phyloP scores from a whole-genome alignment of 35 echinoderm and acorn worm genomes.

The Holothuria glaberrima region DNA sequence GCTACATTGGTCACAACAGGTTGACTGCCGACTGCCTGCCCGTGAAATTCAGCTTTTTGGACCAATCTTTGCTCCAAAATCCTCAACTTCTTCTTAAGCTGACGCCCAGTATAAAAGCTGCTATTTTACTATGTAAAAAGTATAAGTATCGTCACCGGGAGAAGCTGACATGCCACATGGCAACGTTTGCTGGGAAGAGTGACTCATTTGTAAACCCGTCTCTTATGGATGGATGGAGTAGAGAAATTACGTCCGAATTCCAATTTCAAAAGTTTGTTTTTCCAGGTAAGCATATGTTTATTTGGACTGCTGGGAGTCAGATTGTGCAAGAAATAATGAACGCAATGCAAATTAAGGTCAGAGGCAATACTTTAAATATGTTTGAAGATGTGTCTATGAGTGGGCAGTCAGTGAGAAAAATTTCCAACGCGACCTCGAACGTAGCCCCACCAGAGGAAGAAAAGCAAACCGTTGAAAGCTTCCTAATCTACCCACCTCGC shows the following conservation, averaged over 20 bases:
- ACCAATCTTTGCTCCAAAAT: slow-evolving; percentile 79
- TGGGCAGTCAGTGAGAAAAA: not conserved
- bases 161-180: slow-evolving; percentile 78
- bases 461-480: not conserved
- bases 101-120: slow-evolving; percentile 89
- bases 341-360: slow-evolving; percentile 23
- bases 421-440: not conserved
- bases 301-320: slow-evolving; percentile 62
- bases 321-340: slow-evolving; percentile 75
- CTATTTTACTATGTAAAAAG: slow-evolving; percentile 86
- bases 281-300: slow-evolving; percentile 91
- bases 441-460: not conserved
- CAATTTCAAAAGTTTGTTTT: slow-evolving; percentile 83
- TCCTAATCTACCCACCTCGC: not conserved
- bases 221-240: slow-evolving; percentile 85
- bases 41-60: slow-evolving; percentile 93
- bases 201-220: slow-evolving; percentile 82
- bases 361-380: not conserved
- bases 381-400: not conserved
- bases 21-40: slow-evolving; percentile 67
- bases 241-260: slow-evolving; percentile 63
- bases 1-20: slow-evolving; percentile 49
- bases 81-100: slow-evolving; percentile 75
- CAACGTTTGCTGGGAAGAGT: slow-evolving; percentile 81
- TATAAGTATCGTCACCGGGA: slow-evolving; percentile 87